Conservation (phyloP, 1,140 invertebrate species). For the Papilio polyxenes region DNA sequence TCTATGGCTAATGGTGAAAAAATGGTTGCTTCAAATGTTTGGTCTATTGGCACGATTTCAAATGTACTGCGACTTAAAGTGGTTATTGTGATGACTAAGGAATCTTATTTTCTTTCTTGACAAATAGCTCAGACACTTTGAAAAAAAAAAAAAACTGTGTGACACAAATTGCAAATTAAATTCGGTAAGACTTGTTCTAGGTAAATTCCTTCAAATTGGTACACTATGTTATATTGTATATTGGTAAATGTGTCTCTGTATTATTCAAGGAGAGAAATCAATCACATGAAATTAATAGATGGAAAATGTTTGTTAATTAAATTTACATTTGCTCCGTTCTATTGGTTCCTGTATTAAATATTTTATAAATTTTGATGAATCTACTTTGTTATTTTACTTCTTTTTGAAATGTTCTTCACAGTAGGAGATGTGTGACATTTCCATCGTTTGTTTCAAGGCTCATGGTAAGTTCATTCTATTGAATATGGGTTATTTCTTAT, state of each 20-base stretch:
- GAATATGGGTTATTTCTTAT: slow-evolving; percentile 53
- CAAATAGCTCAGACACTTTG: not conserved
- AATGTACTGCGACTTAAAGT: not conserved
- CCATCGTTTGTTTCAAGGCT: slow-evolving; percentile 1
- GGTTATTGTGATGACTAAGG: not conserved
- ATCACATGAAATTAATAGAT: not conserved
- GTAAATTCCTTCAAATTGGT: not conserved
- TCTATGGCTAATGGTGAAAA: not conserved
- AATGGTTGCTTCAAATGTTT: not conserved
- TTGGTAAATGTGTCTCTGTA: not conserved
- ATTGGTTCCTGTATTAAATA: not conserved
- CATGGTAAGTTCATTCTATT: slow-evolving; percentile 57
- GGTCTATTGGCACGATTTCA: slow-evolving; percentile 2
- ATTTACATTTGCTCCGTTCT: slow-evolving; percentile 1
- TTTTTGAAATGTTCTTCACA: slow-evolving; percentile 29
- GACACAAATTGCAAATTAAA: not conserved
- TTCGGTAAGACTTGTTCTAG: not conserved
- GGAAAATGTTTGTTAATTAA: not conserved
- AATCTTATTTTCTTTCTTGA: not conserved
- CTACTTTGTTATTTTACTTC: not conserved
- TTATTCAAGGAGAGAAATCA: not conserved
- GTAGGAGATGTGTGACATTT: slow-evolving; percentile 9
- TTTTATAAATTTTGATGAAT: slow-evolving; percentile 15
- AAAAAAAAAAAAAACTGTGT: not conserved
- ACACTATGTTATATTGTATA: not conserved